These are phyloP conservation scores for Euleptes europaea DNA, from an alignment of 2,113 vertebrate genomes.

Conservation along the genomic window DNA sequence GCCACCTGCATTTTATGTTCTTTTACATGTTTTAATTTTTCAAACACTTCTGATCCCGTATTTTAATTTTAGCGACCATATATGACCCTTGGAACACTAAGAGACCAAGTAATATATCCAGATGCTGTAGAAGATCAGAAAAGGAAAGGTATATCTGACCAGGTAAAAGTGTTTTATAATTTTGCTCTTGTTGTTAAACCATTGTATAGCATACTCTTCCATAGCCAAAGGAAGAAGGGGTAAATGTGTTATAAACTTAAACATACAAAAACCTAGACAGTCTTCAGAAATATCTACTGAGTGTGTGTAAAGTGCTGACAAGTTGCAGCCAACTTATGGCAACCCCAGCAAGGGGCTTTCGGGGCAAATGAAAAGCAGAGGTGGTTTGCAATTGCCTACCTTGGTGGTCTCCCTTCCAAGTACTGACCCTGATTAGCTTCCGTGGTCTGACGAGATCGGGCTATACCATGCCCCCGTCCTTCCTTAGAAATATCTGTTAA, in stretches of 20 bases:
- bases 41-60: slow-evolving; percentile 20
- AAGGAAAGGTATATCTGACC: slow-evolving; percentile 91
- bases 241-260: neutral
- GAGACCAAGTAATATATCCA: slow-evolving; percentile 98
- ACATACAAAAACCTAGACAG: neutral
- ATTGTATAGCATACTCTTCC: neutral
- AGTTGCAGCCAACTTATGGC: no score
- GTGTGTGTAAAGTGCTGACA: no score
- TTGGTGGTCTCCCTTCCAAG: no score
- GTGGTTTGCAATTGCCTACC: no score
- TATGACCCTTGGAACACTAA: slow-evolving; percentile 94
- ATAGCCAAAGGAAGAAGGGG: neutral
- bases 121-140: slow-evolving; percentile 90
- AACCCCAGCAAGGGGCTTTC: no score
- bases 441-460: no score
- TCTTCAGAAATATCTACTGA: neutral
- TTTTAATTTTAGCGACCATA: slow-evolving; percentile 87
- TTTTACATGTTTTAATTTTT: slow-evolving; percentile 1
- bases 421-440: no score
- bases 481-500: neutral
- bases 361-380: no score
- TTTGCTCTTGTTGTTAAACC: neutral
- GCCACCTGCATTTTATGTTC: rapidly evolving
- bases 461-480: no score
- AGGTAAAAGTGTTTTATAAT: slow-evolving; percentile 73